Base-by-base conservation (phyloP, 2,888 invertebrate genomes). In the Dasypolia templi region DNA sequence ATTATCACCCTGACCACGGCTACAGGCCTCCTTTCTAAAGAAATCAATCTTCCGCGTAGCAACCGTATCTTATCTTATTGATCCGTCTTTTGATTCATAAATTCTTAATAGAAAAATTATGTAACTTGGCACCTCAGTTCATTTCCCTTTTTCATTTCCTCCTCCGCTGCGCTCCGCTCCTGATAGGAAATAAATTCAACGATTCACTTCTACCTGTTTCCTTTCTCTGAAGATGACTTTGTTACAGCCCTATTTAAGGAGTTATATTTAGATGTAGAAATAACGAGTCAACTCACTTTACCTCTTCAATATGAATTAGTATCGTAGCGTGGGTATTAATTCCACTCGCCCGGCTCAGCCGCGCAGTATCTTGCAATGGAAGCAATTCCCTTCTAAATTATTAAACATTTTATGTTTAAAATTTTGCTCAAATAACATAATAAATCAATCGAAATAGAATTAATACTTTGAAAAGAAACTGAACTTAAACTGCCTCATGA, bases 401-500 rank as follows among this genome's bases (percentile, higher is more conserved):
- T 75, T 82, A 76, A 58, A 77, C 68, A 80, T 82, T 82, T 85
- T 80, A 78, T 63, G 67, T 71, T 71, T 58, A 72, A 77, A 73
- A 84, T 75, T 83, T 71, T 62, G 46, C 61, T 59, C 55, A 62
- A 81, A 72, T 65, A 66, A 72, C 56, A 55, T 53, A 80, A 82
- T 83, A 78, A 86, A 83, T 84, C 82, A 87, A 83, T 79, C 66
- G 63, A 81, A 88, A 86, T 82, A 81, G 69, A 87, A 87, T 87
- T 87, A 85, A 82, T 83, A 85, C 79, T 85, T 87, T 79, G 79
- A 82, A 79, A 73, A 81, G 72, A 86, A 83, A 87, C 88, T 86
- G 77, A 86, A 86, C 82, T 82, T 72, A 72, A 82, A 86, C 80
- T 86, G 87, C 86, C 83, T 88, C 82, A 80, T 88, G 86, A 87